These are phyloP conservation scores for Mionectes olivaceus DNA, from an alignment of 2,797 vertebrate genomes.

Conservation along the genomic window DNA sequence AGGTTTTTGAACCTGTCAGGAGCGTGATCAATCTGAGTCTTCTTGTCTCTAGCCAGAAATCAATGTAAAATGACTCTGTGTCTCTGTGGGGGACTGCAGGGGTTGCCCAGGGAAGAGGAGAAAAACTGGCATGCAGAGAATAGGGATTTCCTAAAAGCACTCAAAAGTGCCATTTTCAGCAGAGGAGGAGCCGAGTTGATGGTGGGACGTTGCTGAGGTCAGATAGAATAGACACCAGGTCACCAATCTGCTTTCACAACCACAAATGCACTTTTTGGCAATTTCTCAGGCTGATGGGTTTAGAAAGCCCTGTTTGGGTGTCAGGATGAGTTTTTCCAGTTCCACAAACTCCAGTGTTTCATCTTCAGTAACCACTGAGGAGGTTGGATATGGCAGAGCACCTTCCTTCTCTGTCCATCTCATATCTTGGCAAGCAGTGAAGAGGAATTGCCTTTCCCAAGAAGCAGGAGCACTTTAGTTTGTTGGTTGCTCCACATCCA, in stretches of 20 bases:
- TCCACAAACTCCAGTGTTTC: neutral
- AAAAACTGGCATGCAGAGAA: neutral
- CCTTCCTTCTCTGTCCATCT: neutral
- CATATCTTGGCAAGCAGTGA: neutral
- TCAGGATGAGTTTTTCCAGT: neutral
- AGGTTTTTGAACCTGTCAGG: neutral
- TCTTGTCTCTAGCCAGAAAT: neutral
- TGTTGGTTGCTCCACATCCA: neutral
- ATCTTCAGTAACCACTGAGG: neutral
- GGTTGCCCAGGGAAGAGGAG: neutral
- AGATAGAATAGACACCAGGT: neutral
- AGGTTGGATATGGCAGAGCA: accelerated
- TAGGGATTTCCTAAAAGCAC: neutral
- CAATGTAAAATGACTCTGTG: accelerated
- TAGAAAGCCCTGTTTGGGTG: neutral
- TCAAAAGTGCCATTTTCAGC: neutral
- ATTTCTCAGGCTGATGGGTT: neutral
- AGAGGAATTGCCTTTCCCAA: neutral
- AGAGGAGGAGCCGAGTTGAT: neutral
- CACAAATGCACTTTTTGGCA: neutral
- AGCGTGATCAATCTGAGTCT: neutral
- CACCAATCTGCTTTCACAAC: neutral
- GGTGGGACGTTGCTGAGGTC: accelerated
- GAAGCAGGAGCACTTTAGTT: neutral
- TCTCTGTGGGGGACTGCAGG: neutral